These are phyloP conservation scores for Ceyx margarethae DNA, from an alignment of 2,113 vertebrate genomes.

Conservation along the genomic window DNA sequence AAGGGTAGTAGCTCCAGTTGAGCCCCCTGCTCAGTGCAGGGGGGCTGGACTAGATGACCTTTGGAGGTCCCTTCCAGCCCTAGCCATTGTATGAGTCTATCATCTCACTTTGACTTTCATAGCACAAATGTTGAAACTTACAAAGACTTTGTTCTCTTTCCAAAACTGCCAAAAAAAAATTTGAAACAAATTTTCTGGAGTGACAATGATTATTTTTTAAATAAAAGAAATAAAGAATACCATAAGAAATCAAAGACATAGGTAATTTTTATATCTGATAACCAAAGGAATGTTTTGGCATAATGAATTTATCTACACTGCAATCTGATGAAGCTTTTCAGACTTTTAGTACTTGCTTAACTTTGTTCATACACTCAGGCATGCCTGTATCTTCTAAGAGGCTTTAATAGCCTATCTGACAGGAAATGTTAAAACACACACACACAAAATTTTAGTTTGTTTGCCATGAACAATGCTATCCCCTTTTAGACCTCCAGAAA, in stretches of 20 bases:
- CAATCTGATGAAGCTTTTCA: constrained; percentile 18
- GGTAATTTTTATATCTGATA: background rate
- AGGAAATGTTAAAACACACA: background rate
- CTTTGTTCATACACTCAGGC: constrained; percentile 1
- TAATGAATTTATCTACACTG: background rate
- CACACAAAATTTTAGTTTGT: background rate
- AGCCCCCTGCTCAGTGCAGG: no score
- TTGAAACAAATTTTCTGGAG: background rate
- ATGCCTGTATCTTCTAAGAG: background rate
- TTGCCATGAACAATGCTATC: background rate
- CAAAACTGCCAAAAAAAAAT: constrained; percentile 4
- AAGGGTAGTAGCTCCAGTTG: no score
- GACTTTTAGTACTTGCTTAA: constrained; percentile 10
- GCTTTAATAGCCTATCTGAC: background rate
- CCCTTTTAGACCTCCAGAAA: background rate
- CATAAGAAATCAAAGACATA: background rate
- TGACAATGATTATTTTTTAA: constrained; percentile 11
- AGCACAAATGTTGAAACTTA: background rate
- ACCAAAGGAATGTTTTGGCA: constrained; percentile 1
- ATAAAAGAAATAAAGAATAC: background rate
- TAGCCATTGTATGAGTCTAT: no score
- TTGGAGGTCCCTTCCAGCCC: no score
- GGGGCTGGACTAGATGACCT: no score
- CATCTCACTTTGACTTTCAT: background rate
- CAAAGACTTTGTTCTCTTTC: constrained; percentile 12